A percentile compares a stretch with the other conserved stretches of the same genome.
Conservation (phyloP, 2,113 vertebrate species). For the Tragelaphus buxtoni region DNA sequence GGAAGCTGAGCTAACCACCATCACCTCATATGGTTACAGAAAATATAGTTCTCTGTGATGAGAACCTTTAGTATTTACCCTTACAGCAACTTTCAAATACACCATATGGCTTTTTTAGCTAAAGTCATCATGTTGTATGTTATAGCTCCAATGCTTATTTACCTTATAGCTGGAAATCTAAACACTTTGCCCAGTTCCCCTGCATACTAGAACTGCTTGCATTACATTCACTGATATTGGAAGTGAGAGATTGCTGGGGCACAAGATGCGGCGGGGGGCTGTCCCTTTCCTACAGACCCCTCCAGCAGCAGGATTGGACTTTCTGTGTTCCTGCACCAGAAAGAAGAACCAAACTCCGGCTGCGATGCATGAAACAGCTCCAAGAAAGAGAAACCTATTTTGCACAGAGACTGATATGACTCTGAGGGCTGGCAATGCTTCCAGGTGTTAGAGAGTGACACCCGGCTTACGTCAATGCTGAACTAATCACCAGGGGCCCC, state of each 20-base stretch:
- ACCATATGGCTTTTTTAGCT: not conserved
- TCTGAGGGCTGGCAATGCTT: not conserved
- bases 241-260: not conserved
- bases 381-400: not conserved
- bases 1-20: no score
- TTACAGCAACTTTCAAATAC: not conserved
- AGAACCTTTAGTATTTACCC: not conserved
- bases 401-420: not conserved
- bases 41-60: not conserved
- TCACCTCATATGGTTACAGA: not conserved
- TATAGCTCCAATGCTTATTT: not conserved
- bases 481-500: constrained; percentile 3
- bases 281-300: not conserved
- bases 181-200: not conserved
- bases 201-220: no score
- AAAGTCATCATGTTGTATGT: not conserved
- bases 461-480: not conserved
- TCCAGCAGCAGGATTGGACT: rapidly evolving
- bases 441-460: not conserved
- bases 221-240: not conserved
- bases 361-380: not conserved
- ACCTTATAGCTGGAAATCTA: not conserved
- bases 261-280: rapidly evolving
- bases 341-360: not conserved
- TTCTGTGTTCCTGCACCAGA: not conserved